phyloP scores from a whole-genome alignment of 2,113 vertebrate species.

The Tringa solitaria region DNA sequence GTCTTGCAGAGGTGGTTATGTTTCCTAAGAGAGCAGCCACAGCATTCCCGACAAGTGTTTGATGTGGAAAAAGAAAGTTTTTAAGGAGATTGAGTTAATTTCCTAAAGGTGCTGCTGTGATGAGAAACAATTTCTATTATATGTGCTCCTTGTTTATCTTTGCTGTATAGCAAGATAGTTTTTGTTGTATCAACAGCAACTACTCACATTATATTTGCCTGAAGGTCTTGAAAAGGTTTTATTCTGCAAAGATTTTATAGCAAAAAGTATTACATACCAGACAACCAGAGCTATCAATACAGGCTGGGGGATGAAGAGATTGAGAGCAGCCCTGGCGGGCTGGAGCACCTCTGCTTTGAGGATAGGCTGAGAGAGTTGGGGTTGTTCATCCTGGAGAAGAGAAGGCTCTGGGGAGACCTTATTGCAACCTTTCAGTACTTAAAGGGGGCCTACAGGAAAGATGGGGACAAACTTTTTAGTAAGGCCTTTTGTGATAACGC shows the following conservation, averaged over 20 bases:
- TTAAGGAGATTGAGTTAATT: neutral
- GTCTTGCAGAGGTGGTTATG: neutral
- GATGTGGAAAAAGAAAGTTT: neutral
- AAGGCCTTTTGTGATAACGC: neutral
- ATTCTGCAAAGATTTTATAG: neutral
- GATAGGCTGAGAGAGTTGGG: neutral
- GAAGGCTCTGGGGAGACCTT: neutral
- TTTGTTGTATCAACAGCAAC: neutral
- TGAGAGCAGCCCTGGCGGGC: neutral
- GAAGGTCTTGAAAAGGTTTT: neutral
- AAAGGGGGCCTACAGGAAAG: neutral
- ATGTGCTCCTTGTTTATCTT: neutral
- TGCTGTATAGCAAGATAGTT: neutral
- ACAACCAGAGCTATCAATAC: too few relatives aligned
- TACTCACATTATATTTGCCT: neutral
- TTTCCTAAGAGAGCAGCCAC: neutral
- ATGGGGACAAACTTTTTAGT: too few relatives aligned
- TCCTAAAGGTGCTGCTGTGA: neutral
- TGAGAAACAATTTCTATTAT: neutral
- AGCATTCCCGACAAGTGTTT: neutral
- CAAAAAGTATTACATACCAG: neutral
- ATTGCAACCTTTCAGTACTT: neutral
- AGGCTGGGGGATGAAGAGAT: neutral
- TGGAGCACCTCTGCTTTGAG: too few relatives aligned
- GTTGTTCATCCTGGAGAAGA: neutral